A percentile compares a stretch with the other conserved stretches of the same genome.
phyloP scores from a whole-genome alignment of 1,140 invertebrate genomes.

The Olivierus martensii region DNA sequence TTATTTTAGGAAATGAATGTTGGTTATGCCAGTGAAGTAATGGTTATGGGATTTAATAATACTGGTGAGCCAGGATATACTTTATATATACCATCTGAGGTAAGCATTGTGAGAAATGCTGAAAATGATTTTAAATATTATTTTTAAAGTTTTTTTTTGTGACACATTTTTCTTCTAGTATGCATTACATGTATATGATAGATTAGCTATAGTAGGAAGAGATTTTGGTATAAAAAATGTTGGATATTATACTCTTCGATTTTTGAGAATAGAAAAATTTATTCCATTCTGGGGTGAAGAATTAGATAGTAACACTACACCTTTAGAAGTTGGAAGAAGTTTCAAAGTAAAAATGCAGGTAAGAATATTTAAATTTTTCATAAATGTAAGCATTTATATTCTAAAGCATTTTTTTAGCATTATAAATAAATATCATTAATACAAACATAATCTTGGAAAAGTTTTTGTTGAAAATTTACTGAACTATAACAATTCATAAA shows the following conservation, averaged over 20 bases:
- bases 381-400: too few relatives aligned
- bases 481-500: too few relatives aligned
- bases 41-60: conserved; percentile 90
- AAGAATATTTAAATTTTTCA: conserved; percentile 32
- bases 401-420: too few relatives aligned
- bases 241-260: conserved; percentile 83
- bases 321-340: conserved; percentile 81
- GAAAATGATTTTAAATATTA: neutral
- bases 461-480: too few relatives aligned
- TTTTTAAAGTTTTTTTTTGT: neutral
- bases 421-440: too few relatives aligned
- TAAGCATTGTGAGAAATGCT: conserved; percentile 36
- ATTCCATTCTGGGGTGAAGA: conserved; percentile 95
- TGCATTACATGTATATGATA: conserved; percentile 88
- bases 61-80: conserved; percentile 95
- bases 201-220: conserved; percentile 68
- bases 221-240: conserved; percentile 85
- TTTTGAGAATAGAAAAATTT: conserved; percentile 89
- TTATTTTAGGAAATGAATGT: conserved; percentile 69
- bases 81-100: conserved; percentile 93
- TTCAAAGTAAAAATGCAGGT: conserved; percentile 95
- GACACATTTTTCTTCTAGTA: conserved; percentile 55
- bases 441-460: too few relatives aligned
- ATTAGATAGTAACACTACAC: conserved; percentile 85
- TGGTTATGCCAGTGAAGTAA: conserved; percentile 79